Evolutionary conservation across 2,113 vertebrate genomes (phyloP), one percentile per base, ranked within the genome.

Genomic region (Pteruthius melanotis): DNA sequence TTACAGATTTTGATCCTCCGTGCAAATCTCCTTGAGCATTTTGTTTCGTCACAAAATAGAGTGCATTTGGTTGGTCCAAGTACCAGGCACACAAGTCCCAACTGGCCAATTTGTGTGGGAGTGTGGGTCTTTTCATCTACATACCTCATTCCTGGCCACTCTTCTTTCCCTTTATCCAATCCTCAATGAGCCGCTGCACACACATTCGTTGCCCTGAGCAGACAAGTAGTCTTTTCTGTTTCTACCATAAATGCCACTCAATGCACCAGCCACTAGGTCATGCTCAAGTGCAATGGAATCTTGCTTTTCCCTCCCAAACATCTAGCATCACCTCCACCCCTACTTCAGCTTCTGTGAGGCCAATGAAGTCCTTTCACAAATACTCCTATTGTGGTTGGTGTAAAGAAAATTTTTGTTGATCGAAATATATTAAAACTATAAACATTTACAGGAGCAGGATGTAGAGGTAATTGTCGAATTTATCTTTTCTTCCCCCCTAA

Each of bases 211-310:
- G 57, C 66, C 82, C 61, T 86, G 89, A 93, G 95, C 78, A 92
- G 76, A 96, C 88, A 87, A 95, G 69, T 79, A 77, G 74, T 71
- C 81, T 93, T 97, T 95, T 96, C 93, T 95, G 37, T 96, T 95
- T 50, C 85, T 96, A 35, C 92, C 96, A 93, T 96, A 95, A 97
- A 97, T 96, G 97, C 92, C 97, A 96, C 97, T 97, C 95, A 96
- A 72, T 96, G 97, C 97, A 97, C 95, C 93, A 96, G 72, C 97
- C 98, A 98, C 97, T 98, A 98, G 98, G 97, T 98, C 97, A 98
- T 97, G 97, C 98, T 98, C 98, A 98, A 90, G 98, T 97, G 97
- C 98, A 98, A 54, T 92, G 92, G 94, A 97, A 95, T 94, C 91
- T 95, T 94, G 53, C 87, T 95, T 90, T 92, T 84, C 76, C 83